A percentile compares a stretch with the other conserved stretches of the same genome.
These are phyloP conservation scores for Gadus chalcogrammus DNA, from an alignment of 2,113 vertebrate genomes.

Conservation along the genomic window DNA sequence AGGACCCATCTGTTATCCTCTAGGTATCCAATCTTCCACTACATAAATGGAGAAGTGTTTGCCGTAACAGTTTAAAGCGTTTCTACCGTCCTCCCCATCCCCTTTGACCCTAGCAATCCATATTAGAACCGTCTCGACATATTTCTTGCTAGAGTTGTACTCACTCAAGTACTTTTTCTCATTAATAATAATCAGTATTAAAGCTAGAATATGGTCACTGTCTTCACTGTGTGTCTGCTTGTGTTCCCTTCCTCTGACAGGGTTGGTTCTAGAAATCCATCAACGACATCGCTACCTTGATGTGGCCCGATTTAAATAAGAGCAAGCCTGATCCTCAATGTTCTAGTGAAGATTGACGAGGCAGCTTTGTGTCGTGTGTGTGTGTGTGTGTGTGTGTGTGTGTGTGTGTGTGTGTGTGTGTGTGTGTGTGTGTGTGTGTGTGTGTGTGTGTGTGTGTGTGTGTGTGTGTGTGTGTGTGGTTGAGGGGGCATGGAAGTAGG, in stretches of 20 bases:
- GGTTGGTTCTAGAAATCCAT: conserved; percentile 36
- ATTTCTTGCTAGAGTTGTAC: no score
- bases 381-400: not conserved
- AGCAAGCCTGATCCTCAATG: conserved; percentile 11
- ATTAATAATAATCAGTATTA: no score
- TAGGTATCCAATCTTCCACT: no score
- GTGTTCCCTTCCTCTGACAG: conserved; percentile 19
- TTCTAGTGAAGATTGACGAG: conserved; percentile 4
- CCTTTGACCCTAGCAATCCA: no score
- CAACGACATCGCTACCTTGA: conserved; percentile 11
- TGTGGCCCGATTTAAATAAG: conserved; percentile 16
- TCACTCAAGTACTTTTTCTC: no score
- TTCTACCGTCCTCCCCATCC: no score
- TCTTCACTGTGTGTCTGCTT: not conserved
- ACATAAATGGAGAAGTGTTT: no score
- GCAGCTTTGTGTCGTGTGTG: not conserved
- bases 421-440: not conserved
- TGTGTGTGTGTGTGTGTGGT: not conserved
- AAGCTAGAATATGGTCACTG: no score
- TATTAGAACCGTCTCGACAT: no score
- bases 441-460: not conserved
- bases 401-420: not conserved
- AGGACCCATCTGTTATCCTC: no score
- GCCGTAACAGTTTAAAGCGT: no score
- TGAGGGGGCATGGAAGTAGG: not conserved